Percentiles rank a stretch among this genome's conserved stretches.
These are phyloP conservation scores for Bujurquina vittata DNA, from an alignment of 2,113 vertebrate genomes.

Conservation along the genomic window DNA sequence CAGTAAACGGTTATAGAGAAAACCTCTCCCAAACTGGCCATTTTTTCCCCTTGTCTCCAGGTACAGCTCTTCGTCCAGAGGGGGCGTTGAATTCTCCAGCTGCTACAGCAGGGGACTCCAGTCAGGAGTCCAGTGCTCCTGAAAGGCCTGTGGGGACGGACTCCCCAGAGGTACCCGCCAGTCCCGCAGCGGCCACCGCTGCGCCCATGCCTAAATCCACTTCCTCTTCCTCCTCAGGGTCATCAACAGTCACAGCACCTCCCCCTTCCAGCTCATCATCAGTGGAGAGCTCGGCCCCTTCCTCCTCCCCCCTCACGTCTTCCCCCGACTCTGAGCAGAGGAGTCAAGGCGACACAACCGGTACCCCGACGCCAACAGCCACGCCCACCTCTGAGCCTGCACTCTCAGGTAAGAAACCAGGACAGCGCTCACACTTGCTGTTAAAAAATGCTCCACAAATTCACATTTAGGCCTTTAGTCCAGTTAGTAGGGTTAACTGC, in stretches of 20 bases:
- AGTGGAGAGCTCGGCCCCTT: slow-evolving; percentile 80
- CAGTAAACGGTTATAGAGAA: background rate
- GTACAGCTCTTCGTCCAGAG: slow-evolving; percentile 78
- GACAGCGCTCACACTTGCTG: background rate
- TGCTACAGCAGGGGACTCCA: slow-evolving; percentile 64
- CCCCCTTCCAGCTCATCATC: slow-evolving; percentile 83
- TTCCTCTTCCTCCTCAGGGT: slow-evolving; percentile 81
- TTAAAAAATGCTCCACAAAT: background rate
- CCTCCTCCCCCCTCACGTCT: slow-evolving; percentile 80
- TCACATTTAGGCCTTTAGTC: background rate
- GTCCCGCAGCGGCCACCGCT: slow-evolving; percentile 25
- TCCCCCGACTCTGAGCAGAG: slow-evolving; percentile 85
- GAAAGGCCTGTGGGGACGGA: slow-evolving; percentile 83
- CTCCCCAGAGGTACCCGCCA: slow-evolving; percentile 58
- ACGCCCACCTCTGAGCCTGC: slow-evolving; percentile 68
- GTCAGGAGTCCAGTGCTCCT: slow-evolving; percentile 59
- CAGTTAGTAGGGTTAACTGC: background rate
- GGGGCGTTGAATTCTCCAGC: slow-evolving; percentile 67
- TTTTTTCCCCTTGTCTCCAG: slow-evolving; percentile 26
- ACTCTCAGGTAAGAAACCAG: slow-evolving; percentile 69
- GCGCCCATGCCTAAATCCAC: slow-evolving; percentile 71
- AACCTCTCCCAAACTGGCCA: background rate
- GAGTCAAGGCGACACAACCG: slow-evolving; percentile 53
- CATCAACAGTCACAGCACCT: slow-evolving; percentile 80
- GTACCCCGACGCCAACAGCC: slow-evolving; percentile 41